These are phyloP conservation scores for Patella ulyssiponensis DNA, from an alignment of 2,888 invertebrate species.

Conservation along the genomic window DNA sequence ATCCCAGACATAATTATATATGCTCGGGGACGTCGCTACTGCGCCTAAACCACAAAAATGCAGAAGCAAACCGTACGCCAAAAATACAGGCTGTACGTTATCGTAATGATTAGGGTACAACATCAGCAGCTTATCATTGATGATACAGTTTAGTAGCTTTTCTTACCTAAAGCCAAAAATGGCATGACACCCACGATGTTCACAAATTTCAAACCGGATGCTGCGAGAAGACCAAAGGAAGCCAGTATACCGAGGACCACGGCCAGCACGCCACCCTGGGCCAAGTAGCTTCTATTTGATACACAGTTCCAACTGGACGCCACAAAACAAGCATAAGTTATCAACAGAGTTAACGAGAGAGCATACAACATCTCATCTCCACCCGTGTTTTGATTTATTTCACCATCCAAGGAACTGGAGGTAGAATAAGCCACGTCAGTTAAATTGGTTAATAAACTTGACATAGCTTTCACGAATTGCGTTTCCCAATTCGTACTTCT, in stretches of 20 bases:
- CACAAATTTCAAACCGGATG: conserved; percentile 47
- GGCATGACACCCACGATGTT: conserved; percentile 58
- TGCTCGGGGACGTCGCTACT: too few species aligned
- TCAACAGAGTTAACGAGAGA: conserved; percentile 39
- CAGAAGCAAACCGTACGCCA: too few species aligned
- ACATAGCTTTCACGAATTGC: conserved; percentile 36
- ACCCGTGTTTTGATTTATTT: conserved; percentile 41
- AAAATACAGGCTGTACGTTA: too few species aligned
- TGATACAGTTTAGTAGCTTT: conserved; percentile 6
- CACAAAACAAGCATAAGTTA: conserved; percentile 39
- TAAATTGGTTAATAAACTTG: conserved; percentile 16
- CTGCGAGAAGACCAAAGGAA: conserved; percentile 48
- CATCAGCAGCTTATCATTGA: background rate
- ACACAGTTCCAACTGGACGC: conserved; percentile 44
- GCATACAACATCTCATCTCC: conserved; percentile 35
- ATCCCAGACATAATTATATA: too few species aligned
- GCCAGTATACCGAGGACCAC: conserved; percentile 51
- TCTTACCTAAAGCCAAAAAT: conserved; percentile 52
- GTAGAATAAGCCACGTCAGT: conserved; percentile 31
- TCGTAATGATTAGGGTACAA: background rate
- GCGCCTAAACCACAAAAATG: too few species aligned
- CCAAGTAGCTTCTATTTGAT: conserved; percentile 43
- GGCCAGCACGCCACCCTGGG: conserved; percentile 49
- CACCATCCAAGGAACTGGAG: conserved; percentile 47
- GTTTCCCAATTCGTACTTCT: conserved; percentile 15